phyloP scores from a whole-genome alignment of 2,797 vertebrate species.

The Moxostoma hubbsi region DNA sequence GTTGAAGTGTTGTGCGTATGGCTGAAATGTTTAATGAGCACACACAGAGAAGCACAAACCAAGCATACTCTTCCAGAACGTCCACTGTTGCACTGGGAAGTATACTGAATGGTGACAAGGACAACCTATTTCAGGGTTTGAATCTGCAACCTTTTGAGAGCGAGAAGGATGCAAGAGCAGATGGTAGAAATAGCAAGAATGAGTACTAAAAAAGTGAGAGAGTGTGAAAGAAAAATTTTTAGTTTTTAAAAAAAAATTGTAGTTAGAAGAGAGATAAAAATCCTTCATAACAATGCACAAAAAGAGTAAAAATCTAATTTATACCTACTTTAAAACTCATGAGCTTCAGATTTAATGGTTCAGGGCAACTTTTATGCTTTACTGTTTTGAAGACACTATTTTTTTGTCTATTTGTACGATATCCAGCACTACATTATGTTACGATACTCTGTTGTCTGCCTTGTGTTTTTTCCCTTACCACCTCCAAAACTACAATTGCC shows the following conservation, averaged over 20 bases:
- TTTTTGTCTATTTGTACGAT: not conserved
- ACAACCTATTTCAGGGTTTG: not conserved
- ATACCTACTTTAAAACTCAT: too few species aligned
- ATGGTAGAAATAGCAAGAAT: constrained; percentile 8
- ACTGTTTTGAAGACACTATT: not conserved
- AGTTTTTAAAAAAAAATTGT: not conserved
- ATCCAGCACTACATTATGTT: not conserved
- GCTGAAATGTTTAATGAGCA: too few species aligned
- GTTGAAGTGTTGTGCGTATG: too few species aligned
- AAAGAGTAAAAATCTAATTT: not conserved
- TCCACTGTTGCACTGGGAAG: too few species aligned
- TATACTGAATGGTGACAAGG: not conserved
- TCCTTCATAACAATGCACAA: not conserved
- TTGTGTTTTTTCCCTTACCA: too few species aligned
- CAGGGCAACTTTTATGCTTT: not conserved
- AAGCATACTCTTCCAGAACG: too few species aligned
- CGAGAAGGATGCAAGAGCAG: too few species aligned
- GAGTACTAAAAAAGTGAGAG: constrained; percentile 13
- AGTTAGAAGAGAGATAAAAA: constrained; percentile 11
- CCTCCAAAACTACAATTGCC: too few species aligned
- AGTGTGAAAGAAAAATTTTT: constrained; percentile 50
- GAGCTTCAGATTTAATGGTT: not conserved
- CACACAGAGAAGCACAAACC: too few species aligned
- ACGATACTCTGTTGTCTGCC: too few species aligned
- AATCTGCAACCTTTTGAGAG: not conserved